These are phyloP conservation scores for Myxocyprinus asiaticus DNA, from an alignment of 2,113 vertebrate genomes.

Conservation along the genomic window DNA sequence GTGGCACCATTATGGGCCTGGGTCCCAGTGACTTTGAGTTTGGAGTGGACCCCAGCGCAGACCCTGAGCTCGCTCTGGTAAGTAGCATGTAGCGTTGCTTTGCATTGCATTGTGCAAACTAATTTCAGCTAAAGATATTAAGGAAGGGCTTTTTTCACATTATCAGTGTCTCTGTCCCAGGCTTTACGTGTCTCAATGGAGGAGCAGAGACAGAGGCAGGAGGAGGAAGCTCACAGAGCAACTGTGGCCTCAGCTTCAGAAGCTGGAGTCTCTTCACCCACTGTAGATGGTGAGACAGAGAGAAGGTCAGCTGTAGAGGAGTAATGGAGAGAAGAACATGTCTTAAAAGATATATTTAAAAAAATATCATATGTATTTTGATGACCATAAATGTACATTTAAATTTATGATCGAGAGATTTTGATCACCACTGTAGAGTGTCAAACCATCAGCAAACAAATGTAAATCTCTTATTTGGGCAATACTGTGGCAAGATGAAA, in stretches of 20 bases:
- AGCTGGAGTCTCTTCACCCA: slow-evolving; percentile 76
- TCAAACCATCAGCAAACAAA: no score
- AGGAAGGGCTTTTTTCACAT: not conserved
- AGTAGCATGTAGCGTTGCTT: not conserved
- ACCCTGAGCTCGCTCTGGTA: slow-evolving; percentile 85
- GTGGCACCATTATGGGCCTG: slow-evolving; percentile 90
- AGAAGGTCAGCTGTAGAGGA: not conserved
- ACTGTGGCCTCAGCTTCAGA: slow-evolving; percentile 85
- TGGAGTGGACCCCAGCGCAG: slow-evolving; percentile 93
- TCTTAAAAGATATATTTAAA: no score
- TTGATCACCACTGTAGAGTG: no score
- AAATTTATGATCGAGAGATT: no score
- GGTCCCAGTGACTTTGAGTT: slow-evolving; percentile 96
- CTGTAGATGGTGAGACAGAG: slow-evolving; percentile 77
- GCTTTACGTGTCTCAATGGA: slow-evolving; percentile 96
- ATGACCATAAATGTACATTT: no score
- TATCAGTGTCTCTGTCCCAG: slow-evolving; percentile 61
- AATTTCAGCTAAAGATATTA: no score
- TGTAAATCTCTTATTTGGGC: no score
- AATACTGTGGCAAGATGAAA: no score
- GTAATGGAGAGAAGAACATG: not conserved
- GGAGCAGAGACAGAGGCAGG: slow-evolving; percentile 93
- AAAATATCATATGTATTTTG: no score
- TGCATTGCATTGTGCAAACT: no score
- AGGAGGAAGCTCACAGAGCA: slow-evolving; percentile 89